phyloP scores from a whole-genome alignment of 2,888 invertebrate genomes.

The Nomada goodeniana region DNA sequence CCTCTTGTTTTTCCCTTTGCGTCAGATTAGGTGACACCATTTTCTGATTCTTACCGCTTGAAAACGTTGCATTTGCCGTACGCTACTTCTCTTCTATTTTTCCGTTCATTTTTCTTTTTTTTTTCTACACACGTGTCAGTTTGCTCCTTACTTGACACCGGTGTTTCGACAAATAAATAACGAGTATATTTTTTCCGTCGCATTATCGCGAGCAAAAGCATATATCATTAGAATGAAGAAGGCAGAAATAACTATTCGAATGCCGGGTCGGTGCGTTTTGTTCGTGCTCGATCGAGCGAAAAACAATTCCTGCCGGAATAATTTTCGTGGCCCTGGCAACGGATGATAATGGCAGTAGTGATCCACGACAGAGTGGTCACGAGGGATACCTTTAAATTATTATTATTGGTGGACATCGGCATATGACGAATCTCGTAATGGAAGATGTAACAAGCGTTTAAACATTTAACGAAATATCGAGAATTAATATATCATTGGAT shows the following conservation, averaged over 20 bases:
- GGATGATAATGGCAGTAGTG: conserved; percentile 62
- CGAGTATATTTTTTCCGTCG: conserved; percentile 43
- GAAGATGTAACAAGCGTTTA: no score
- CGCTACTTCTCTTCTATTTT: neutral
- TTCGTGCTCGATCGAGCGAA: conserved; percentile 43
- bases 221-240: conserved; percentile 18
- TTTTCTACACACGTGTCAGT: neutral
- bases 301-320: conserved; percentile 54
- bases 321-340: conserved; percentile 67
- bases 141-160: conserved; percentile 1
- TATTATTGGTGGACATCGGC: conserved; percentile 49
- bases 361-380: conserved; percentile 53
- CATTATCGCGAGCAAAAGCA: conserved; percentile 37
- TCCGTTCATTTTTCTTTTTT: neutral
- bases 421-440: no score
- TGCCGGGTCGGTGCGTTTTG: conserved; percentile 3
- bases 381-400: conserved; percentile 54
- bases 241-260: no score
- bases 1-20: neutral
- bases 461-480: no score
- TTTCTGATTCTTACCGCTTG: neutral
- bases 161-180: conserved; percentile 30
- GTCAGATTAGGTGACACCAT: neutral
- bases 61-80: neutral
- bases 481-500: no score